A percentile compares a stretch with the other conserved stretches of the same genome.
phyloP scores from a whole-genome alignment of 2,888 invertebrate species.

The Macaria notata region DNA sequence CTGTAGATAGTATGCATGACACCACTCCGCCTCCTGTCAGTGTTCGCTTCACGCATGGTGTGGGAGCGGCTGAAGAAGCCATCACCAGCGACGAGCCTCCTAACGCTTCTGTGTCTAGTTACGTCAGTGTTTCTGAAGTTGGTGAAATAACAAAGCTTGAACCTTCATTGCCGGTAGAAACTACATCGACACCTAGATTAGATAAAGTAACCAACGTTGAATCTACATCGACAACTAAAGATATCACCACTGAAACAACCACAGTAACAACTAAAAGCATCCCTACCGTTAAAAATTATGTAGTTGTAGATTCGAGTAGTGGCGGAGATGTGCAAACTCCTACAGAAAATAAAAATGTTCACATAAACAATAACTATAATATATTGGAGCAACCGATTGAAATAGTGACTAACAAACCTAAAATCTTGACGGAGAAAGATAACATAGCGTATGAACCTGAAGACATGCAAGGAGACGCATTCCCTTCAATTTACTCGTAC shows the following conservation, averaged over 20 bases:
- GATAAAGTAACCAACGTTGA: conserved; percentile 57
- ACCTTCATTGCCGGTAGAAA: conserved; percentile 21
- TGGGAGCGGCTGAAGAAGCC: conserved; percentile 46
- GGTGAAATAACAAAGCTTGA: conserved; percentile 60
- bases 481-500: conserved; percentile 66
- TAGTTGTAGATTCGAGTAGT: conserved; percentile 18
- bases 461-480: conserved; percentile 70
- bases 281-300: conserved; percentile 1
- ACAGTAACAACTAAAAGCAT: conserved; percentile 10
- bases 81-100: conserved; percentile 42
- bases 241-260: conserved; percentile 14
- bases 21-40: conserved; percentile 66
- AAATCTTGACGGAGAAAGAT: conserved; percentile 26
- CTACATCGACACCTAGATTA: conserved; percentile 13
- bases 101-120: conserved; percentile 62
- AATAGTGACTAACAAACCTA: conserved; percentile 34
- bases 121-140: conserved; percentile 53
- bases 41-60: conserved; percentile 78
- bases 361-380: conserved; percentile 32
- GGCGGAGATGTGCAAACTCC: conserved; percentile 23
- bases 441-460: conserved; percentile 67
- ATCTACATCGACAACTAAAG: conserved; percentile 18
- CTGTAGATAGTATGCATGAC: conserved; percentile 77
- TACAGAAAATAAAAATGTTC: conserved; percentile 27
- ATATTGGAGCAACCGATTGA: conserved; percentile 45